Evolutionary conservation across 2,797 vertebrate species (phyloP).

Genomic region (Darevskia nairensis): DNA sequence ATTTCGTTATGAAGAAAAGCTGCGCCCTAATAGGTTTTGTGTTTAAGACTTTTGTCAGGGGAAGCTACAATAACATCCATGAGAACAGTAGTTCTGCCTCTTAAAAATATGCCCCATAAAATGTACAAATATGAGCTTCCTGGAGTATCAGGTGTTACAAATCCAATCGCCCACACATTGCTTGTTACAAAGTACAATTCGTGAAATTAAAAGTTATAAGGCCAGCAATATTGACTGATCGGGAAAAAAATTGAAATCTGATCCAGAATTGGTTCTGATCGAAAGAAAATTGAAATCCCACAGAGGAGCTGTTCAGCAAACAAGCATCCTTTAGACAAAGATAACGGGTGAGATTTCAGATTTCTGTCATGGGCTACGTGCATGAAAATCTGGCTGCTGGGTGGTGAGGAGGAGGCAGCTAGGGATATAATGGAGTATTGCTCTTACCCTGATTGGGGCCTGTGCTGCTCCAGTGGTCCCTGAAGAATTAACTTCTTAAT

Average conservation of each 20-base stretch:
- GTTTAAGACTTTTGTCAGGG: background rate
- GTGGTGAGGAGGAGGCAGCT: background rate
- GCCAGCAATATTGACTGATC: background rate
- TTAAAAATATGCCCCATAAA: background rate
- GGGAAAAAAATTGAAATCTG: background rate
- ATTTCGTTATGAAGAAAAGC: slow-evolving; percentile 23
- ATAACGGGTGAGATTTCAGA: background rate
- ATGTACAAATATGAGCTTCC: background rate
- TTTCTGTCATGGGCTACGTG: background rate
- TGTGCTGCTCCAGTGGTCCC: background rate
- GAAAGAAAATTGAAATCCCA: background rate
- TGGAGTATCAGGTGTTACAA: background rate
- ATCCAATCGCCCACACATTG: background rate
- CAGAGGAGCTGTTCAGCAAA: background rate
- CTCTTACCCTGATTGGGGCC: background rate
- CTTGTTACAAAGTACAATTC: background rate
- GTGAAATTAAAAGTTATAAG: background rate
- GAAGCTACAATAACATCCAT: background rate
- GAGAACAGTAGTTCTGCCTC: background rate
- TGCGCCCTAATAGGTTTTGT: background rate
- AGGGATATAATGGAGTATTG: background rate
- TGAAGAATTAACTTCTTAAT: background rate
- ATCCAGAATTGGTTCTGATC: background rate
- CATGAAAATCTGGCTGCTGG: background rate
- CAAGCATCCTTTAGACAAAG: background rate